phyloP scores from a whole-genome alignment of 1,140 invertebrate species.

The Bombus confusus region DNA sequence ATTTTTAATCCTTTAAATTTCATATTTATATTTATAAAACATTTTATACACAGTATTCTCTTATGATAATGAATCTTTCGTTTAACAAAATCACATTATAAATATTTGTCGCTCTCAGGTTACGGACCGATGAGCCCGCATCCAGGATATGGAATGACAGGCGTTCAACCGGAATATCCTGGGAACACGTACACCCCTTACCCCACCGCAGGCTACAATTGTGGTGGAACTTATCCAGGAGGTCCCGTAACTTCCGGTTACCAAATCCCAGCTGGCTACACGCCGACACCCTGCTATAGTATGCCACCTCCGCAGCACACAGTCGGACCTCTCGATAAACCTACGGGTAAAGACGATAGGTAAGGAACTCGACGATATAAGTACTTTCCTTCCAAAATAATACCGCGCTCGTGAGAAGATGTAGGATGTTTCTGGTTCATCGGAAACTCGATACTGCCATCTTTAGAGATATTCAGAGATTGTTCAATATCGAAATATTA shows the following conservation, averaged over 20 bases:
- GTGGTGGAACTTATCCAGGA: constrained; percentile 84
- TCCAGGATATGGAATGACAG: constrained; percentile 90
- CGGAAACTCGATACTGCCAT: constrained; percentile 8
- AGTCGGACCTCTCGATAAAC: constrained; percentile 88
- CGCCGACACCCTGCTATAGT: constrained; percentile 89
- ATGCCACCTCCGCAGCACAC: constrained; percentile 90
- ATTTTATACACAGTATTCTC: not conserved
- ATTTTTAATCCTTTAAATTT: not conserved
- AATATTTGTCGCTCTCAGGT: constrained; percentile 80
- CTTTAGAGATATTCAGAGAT: not conserved
- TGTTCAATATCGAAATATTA: not conserved
- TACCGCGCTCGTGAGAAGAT: constrained; percentile 5
- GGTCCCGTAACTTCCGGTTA: constrained; percentile 86
- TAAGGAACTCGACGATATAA: constrained; percentile 80
- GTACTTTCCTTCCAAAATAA: not conserved
- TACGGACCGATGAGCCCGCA: constrained; percentile 92
- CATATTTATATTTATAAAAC: not conserved
- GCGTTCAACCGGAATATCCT: constrained; percentile 89
- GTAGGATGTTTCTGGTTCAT: constrained; percentile 51
- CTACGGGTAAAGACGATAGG: constrained; percentile 88
- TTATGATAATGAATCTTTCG: no score
- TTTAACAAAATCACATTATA: not conserved
- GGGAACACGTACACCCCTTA: constrained; percentile 88
- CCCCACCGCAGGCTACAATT: constrained; percentile 86
- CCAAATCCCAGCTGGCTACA: constrained; percentile 87